Evolutionary conservation across 1,140 invertebrate genomes (phyloP).

Genomic region (Nomia melanderi): DNA sequence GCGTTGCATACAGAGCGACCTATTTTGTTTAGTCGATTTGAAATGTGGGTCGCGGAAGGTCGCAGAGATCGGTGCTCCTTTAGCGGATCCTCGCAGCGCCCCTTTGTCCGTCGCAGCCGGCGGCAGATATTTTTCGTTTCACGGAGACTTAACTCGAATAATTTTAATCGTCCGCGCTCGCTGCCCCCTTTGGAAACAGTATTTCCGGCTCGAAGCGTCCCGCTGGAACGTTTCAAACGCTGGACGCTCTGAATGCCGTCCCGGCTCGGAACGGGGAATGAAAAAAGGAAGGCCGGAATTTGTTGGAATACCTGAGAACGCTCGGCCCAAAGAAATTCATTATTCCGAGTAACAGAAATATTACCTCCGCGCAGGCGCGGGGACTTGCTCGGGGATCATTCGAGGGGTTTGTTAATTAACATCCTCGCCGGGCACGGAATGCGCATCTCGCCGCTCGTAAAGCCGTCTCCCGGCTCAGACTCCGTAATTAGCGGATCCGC

Average conservation of each 20-base stretch:
- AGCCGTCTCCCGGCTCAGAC: neutral
- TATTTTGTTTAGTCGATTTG: conserved; percentile 53
- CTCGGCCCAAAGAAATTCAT: too few species aligned
- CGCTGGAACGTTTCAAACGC: neutral
- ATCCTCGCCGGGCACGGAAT: neutral
- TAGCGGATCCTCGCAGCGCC: neutral
- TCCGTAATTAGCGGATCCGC: neutral
- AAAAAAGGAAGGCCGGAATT: too few species aligned
- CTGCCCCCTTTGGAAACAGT: neutral
- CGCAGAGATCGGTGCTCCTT: conserved; percentile 24
- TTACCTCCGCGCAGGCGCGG: too few species aligned
- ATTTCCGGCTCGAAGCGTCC: neutral
- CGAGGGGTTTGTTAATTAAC: too few species aligned
- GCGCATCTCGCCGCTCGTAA: conserved; percentile 2
- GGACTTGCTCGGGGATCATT: too few species aligned
- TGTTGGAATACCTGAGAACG: too few species aligned
- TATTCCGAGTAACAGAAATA: too few species aligned
- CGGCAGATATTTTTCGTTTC: conserved; percentile 27
- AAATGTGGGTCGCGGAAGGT: conserved; percentile 45
- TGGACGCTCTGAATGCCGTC: too few species aligned
- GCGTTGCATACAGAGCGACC: conserved; percentile 54
- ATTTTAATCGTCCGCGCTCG: conserved; percentile 30
- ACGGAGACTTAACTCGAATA: neutral
- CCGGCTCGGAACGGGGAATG: too few species aligned
- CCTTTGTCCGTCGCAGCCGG: conserved; percentile 6